These are phyloP conservation scores for Orthosia gracilis DNA, from an alignment of 2,888 invertebrate species.

Conservation along the genomic window DNA sequence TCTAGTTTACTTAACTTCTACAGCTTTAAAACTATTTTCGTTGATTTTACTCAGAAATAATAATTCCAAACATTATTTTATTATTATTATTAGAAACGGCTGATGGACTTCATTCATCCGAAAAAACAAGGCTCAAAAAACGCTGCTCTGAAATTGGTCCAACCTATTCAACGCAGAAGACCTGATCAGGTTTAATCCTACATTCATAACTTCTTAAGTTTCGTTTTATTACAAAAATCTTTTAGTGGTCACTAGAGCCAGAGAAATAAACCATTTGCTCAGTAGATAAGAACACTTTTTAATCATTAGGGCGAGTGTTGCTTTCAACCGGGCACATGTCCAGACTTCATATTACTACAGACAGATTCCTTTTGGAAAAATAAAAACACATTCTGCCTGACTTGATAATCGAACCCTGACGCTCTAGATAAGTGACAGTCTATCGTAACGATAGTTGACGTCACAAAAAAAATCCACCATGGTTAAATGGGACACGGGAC, in stretches of 20 bases:
- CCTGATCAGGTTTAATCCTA: conserved; percentile 25
- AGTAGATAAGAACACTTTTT: too few relatives aligned
- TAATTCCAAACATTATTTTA: conserved; percentile 3
- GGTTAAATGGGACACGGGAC: too few relatives aligned
- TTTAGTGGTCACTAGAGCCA: too few relatives aligned
- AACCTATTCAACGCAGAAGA: neutral
- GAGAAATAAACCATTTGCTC: too few relatives aligned
- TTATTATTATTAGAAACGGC: conserved; percentile 20
- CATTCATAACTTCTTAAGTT: too few relatives aligned
- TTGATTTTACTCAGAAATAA: neutral
- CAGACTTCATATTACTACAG: too few relatives aligned
- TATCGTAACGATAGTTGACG: too few relatives aligned
- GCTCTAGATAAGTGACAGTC: too few relatives aligned
- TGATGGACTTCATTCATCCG: conserved; percentile 22
- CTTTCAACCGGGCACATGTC: neutral
- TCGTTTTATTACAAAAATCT: too few relatives aligned
- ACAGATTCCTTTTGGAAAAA: neutral
- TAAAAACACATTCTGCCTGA: neutral
- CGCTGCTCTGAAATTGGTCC: neutral
- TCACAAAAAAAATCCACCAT: too few relatives aligned
- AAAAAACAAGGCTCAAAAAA: conserved; percentile 5
- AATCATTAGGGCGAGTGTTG: too few relatives aligned
- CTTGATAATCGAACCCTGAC: neutral
- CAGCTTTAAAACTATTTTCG: neutral
- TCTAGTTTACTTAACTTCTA: neutral